Evolutionary conservation across 2,888 invertebrate genomes (phyloP).

Genomic region (Callinectes sapidus): DNA sequence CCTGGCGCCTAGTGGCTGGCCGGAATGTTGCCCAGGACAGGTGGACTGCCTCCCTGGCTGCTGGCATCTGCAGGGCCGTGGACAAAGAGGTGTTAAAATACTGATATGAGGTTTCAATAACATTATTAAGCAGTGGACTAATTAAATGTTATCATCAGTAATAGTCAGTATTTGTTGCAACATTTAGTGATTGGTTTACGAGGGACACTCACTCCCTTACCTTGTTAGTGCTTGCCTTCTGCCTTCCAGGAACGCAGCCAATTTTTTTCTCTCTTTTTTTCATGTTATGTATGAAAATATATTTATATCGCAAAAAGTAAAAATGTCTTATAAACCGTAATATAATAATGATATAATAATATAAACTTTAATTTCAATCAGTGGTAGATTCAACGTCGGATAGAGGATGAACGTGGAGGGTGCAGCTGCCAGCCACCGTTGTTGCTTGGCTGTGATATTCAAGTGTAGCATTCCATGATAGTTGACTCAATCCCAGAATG

Average conservation of each 20-base stretch:
- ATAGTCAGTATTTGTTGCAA: background rate
- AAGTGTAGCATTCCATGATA: background rate
- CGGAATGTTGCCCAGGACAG: constrained; percentile 1
- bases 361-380: background rate
- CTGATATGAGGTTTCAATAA: background rate
- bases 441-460: background rate
- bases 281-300: background rate
- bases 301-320: background rate
- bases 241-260: background rate
- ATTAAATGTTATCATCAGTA: background rate
- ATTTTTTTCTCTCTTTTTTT: background rate
- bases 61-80: background rate
- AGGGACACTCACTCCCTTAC: background rate
- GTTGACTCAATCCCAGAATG: background rate
- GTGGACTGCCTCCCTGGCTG: background rate
- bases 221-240: background rate
- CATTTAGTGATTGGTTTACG: background rate
- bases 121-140: background rate
- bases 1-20: background rate
- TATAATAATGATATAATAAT: background rate
- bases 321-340: background rate
- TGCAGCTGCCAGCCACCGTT: background rate
- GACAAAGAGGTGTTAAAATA: background rate
- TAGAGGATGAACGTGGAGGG: background rate
- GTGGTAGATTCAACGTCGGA: background rate